Evolutionary conservation across 1,140 invertebrate genomes (phyloP), one percentile per base, ranked within the genome.

Genomic region (Cephus cinctus): DNA sequence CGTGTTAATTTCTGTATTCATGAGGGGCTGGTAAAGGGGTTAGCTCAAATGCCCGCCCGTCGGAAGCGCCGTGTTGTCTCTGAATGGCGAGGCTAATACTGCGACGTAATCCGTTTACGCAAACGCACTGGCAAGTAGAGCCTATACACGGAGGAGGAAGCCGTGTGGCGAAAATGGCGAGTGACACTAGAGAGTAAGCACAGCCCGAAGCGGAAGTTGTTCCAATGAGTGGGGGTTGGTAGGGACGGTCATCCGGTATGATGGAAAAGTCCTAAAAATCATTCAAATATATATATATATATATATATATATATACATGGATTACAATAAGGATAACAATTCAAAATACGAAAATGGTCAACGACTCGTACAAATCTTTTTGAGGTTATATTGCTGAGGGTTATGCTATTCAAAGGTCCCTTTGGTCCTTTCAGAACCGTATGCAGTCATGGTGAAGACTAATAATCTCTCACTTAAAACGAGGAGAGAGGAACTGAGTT

Each of bases 31-130:
- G 32, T n/a, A n/a, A 42, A 48, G 30, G 46, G 46, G 38, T 48
- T 48, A 42, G n/a, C n/a, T n/a, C n/a, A n/a, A n/a, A n/a, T 48
- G 3, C n/a, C 18, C 18, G 6, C n/a, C n/a, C 25, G 25, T n/a
- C 6, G 6, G 25, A 27, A 41, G 16, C 19, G 14, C 15, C 12
- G 31, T 11, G 12, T n/a, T 16, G 9, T 36, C 21, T 39, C 46
- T 48, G 46, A 48, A 48, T 48, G 23, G 46, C 46, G 35, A 31
- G 41, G 36, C 46, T 48, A 48, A 48, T 48, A 41, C 43, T 32
- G 12, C 22, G 15, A 20, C 21, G 23, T 48, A 48, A 48, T 39
- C 27, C 25, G 35, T 39, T 48, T 48, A 48, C 20, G 31, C 31
- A 32, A 44, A 21, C 39, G 39, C 39, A n/a, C n/a, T n/a, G n/a